These are phyloP conservation scores for Calameuta pallipes DNA, from an alignment of 2,888 invertebrate species.

Conservation along the genomic window DNA sequence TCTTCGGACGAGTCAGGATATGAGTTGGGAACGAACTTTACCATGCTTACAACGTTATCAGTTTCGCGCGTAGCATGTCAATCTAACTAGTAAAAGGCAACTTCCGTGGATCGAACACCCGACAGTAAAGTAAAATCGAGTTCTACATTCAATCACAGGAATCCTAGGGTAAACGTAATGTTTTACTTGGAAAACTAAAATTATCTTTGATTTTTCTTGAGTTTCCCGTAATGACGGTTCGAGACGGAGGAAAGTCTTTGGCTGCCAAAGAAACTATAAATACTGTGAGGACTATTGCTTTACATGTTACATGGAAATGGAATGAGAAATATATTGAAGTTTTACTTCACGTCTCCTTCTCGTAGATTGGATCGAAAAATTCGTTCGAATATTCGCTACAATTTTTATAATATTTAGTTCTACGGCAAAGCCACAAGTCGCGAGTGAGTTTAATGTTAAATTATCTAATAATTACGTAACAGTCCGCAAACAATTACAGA, in stretches of 20 bases:
- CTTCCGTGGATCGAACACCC: slow-evolving; percentile 48
- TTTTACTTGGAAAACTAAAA: slow-evolving; percentile 52
- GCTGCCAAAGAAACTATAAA: not conserved
- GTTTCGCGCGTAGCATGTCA: slow-evolving; percentile 49
- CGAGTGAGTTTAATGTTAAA: not conserved
- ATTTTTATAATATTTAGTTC: not conserved
- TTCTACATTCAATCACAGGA: slow-evolving; percentile 54
- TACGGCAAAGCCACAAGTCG: not conserved
- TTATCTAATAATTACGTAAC: not conserved
- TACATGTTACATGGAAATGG: not conserved
- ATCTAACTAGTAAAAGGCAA: slow-evolving; percentile 58
- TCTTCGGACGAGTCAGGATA: slow-evolving; percentile 48
- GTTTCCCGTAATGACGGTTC: not conserved
- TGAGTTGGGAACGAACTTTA: slow-evolving; percentile 57
- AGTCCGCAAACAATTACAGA: not conserved
- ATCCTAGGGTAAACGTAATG: slow-evolving; percentile 39
- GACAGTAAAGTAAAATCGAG: slow-evolving; percentile 53
- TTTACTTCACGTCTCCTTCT: not conserved
- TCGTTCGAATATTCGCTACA: not conserved
- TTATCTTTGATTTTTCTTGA: slow-evolving; percentile 54
- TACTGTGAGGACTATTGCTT: not conserved
- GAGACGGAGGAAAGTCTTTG: not conserved
- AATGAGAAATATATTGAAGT: not conserved
- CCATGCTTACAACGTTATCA: slow-evolving; percentile 52
- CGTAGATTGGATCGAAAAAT: not conserved